Base-by-base conservation (phyloP, 2,113 vertebrate species). In the Galbula dea region DNA sequence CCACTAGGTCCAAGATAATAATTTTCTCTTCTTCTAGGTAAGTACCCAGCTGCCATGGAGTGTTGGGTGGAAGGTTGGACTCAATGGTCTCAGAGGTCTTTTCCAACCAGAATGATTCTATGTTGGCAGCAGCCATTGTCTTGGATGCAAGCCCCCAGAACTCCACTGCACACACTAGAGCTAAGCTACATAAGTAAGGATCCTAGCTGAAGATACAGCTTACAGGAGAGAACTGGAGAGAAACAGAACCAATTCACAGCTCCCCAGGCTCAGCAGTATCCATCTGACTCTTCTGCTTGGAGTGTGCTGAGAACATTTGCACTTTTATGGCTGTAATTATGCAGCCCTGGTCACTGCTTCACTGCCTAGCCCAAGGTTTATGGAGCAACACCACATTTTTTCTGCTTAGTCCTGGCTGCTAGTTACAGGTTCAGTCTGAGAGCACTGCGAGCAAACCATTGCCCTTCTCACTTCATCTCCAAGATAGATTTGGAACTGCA, bases 201-300 rank as follows among this genome's bases (percentile, higher is more conserved):
- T 48, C 55, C 9, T 57, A 74, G 36, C 79, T 52, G 73, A 93
- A 43, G 26, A 32, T 68, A 61, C 45, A 68, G 61, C 29, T 90
- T 46, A 51, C 29, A 32, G 62, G 29, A 61, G 92, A 81, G 89
- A 87, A 96, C 82, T 81, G 61, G 88, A 87, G 69, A 83, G 89
- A 79, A 86, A 84, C 10, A 8, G 84, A 86, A 34, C 58, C 41
- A 90, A 92, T 89, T 32, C 86, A 62, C 36, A 68, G 66, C 71
- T 90, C 87, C 81, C 58, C 62, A 26, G 84, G 30, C 76, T 94
- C 69, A 88, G 90, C 92, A 84, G 29, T 67, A 68, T 86, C 83
- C 52, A 49, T 66, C 58, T 78, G 88, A 77, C 41, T 86, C 72
- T 81, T 78, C 73, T 82, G 65, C 77, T 81, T 69, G 11, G 63